Conservation (phyloP, 2,113 vertebrate genomes). For the Alectura lathami region DNA sequence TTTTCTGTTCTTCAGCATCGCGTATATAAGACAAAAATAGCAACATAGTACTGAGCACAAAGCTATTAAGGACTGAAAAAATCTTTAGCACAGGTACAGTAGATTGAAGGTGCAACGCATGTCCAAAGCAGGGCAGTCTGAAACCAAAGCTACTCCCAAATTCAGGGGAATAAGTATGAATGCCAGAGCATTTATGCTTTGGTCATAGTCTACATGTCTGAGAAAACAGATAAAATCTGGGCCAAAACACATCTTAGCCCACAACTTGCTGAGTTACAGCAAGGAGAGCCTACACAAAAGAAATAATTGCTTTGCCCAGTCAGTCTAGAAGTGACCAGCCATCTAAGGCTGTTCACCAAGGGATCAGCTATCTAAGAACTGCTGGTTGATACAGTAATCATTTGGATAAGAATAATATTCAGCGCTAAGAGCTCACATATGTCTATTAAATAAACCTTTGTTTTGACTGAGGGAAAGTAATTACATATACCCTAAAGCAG, state of each 20-base stretch:
- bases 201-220: not conserved
- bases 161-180: not conserved
- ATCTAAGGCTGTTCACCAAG: not conserved
- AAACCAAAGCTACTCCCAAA: not conserved
- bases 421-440: not conserved
- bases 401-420: not conserved
- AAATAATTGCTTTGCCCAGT: not conserved
- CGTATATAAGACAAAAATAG: not conserved
- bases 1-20: not conserved
- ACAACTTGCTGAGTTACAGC: not conserved
- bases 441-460: not conserved
- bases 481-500: not conserved
- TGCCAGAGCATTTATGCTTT: not conserved
- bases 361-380: not conserved
- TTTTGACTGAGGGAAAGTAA: not conserved
- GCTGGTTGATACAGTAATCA: not conserved
- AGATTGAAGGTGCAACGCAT: accelerated
- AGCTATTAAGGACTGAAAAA: not conserved
- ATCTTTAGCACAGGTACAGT: not conserved
- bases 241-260: not conserved
- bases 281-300: not conserved
- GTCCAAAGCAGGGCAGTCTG: not conserved
- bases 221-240: not conserved
- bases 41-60: not conserved
- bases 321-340: not conserved